phyloP scores from a whole-genome alignment of 2,113 vertebrate genomes.

The Halichoerus grypus region DNA sequence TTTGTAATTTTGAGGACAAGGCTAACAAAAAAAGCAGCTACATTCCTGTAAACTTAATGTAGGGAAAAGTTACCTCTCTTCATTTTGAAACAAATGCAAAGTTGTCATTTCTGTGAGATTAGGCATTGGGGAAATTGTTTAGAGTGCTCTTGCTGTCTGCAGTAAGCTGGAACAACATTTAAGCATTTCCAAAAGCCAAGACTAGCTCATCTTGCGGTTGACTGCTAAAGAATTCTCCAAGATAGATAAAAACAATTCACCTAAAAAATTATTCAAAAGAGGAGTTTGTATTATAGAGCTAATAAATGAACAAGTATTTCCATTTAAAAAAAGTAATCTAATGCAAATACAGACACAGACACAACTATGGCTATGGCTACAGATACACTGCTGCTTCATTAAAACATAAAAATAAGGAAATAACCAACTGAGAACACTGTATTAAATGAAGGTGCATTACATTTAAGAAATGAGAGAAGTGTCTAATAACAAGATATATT shows the following conservation, averaged over 20 bases:
- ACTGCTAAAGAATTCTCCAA: conserved; percentile 71
- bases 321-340: conserved; percentile 42
- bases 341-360: background rate
- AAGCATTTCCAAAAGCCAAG: conserved; percentile 90
- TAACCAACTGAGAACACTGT: conserved; percentile 41
- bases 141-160: conserved; percentile 89
- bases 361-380: background rate
- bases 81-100: conserved; percentile 95
- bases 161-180: conserved; percentile 91
- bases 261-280: conserved; percentile 66
- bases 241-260: conserved; percentile 77
- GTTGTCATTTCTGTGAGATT: conserved; percentile 90
- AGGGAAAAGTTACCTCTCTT: conserved; percentile 90
- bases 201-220: conserved; percentile 89
- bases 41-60: conserved; percentile 90
- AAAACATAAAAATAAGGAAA: conserved; percentile 56
- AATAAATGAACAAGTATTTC: conserved; percentile 11
- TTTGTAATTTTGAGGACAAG: conserved; percentile 94
- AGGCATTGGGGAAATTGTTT: conserved; percentile 91
- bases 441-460: conserved; percentile 43
- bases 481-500: conserved; percentile 46
- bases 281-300: background rate
- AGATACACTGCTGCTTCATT: conserved; percentile 78
- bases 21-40: conserved; percentile 90
- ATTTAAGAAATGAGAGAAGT: conserved; percentile 68